Evolutionary conservation across 2,113 vertebrate genomes (phyloP), one percentile per base, ranked within the genome.

Genomic region (Anolis sagrei): DNA sequence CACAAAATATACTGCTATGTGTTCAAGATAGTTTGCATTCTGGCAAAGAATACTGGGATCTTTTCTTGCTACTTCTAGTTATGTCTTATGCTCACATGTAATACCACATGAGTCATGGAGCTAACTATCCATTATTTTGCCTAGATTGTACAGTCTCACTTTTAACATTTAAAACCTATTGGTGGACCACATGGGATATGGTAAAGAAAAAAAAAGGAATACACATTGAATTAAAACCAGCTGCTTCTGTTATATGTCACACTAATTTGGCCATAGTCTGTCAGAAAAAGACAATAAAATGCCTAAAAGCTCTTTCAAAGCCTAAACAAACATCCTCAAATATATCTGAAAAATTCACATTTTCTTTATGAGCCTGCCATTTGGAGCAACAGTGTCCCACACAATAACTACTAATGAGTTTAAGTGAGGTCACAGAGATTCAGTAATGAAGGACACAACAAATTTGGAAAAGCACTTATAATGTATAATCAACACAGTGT

Each of bases 381-480:
- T 92, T 88, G 89, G 70, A 90, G 51, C 48, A 88, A 7, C 72
- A 3, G 3, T 81, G 54, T 82, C 62, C 84, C 82, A 85, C 81
- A 85, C 91, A 90, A 80, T 87, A 84, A 36, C 34, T 84, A 81
- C 92, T 91, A 81, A 75, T 82, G 84, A 88, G 93, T 66, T 85
- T 91, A 68, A 85, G 87, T 88, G 93, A 29, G 83, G 54, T 68
- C 18, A 89, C 36, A 86, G 23, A 48, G 62, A 70, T 92, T 88
- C 2, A 1, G 34, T 78, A 90, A 91, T 86, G 82, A 88, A 76
- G 83, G 86, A 81, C 86, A 84, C 70, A 92, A 76, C 79, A 81
- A 88, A 86, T 79, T 85, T 91, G 88, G 87, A 87, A 94, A 91
- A n/a, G 18, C 9, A 19, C 39, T 83, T 72, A 83, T 75, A 75